Base-by-base conservation (phyloP, 2,113 vertebrate genomes). In the Eulacestoma nigropectus region DNA sequence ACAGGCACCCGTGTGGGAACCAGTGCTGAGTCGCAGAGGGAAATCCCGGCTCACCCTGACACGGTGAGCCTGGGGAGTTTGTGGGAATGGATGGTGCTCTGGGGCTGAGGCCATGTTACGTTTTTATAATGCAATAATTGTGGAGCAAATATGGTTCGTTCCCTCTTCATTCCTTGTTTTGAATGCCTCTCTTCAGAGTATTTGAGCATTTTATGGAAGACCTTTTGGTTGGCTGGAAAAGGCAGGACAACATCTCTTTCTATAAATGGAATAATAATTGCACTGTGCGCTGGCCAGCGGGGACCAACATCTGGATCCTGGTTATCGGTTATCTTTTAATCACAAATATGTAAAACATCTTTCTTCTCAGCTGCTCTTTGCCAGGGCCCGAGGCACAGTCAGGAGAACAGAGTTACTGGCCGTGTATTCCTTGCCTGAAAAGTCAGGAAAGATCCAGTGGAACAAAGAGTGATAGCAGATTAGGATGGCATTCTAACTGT, bases 191-290 rank as follows among this genome's bases (percentile, higher is more conserved):
- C 86, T 95, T 96, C 86, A 96, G 86, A 59, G 39, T 50, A 26
- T 74, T 82, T 49, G 52, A 87, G 57, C 57, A 16, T 93, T 93
- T 94, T 79, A 52, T 82, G 84, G 92, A 85, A 92, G 86, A 92
- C 56, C 65, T 93, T 96, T 84, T 56, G 62, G 65, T 69, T 81
- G 65, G 56, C 84, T 82, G 86, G 87, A 88, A 89, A 75, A 94
- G 92, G 69, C 72, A 46, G 83, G 93, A 90, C 85, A 84, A 16
- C 69, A 90, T 88, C 83, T 81, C 81, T 27, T 84, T 95, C 85
- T 96, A 50, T 95, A 95, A 95, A 93, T 39, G 85, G 90, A 95
- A 95, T 96, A 96, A 82, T 97, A 94, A 93, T 94, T 87, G 83
- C 86, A 76, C 92, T 96, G 86, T 96, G 79, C 0, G 0, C 87